Evolutionary conservation across 2,888 invertebrate genomes (phyloP), one percentile per base, ranked within the genome.

Genomic region (Celastrina argiolus): DNA sequence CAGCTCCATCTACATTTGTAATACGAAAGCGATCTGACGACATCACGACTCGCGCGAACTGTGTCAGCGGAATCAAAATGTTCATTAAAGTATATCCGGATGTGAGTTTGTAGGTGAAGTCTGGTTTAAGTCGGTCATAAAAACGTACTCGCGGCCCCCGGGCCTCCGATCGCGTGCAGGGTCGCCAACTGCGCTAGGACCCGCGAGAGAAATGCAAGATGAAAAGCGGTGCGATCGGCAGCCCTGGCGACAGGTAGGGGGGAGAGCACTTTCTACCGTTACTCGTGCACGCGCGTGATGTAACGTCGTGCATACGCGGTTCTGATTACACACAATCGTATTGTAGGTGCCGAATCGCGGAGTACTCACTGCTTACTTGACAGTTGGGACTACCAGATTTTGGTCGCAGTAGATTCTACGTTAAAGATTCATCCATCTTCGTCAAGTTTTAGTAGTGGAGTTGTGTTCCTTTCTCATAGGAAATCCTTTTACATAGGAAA

Each of bases 21-120:
- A 51, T 51, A 51, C 4, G 65, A 56, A 61, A 66, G 63, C 69
- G 45, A 67, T 66, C 65, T 58, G 68, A 18, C 18, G 36, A 36
- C 61, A 12, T 22, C 5, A 22, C 18, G 34, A 22, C 18, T n/a
- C n/a, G n/a, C n/a, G n/a, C 61, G 36, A 8, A 61, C 18, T 61
- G 39, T 61, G 61, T 36, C 61, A 61, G 61, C 22, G 39, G 61
- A 61, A 61, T 61, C 36, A 39, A 39, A 61, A 61, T 61, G 14
- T 61, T 61, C 61, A 61, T 61, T 39, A 61, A 28, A 39, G 34
- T 51, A 39, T 26, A 61, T 36, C 39, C 61, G 39, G 61, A 61
- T 61, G 61, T 36, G 39, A 34, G 61, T 61, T 61, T 61, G 61
- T 61, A 39, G 61, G 61, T 61, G 61, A 61, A 36, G 39, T 39